A percentile compares a stretch with the other conserved stretches of the same genome.
Conservation (phyloP, 2,113 vertebrate species). For the Nycticebus coucang region DNA sequence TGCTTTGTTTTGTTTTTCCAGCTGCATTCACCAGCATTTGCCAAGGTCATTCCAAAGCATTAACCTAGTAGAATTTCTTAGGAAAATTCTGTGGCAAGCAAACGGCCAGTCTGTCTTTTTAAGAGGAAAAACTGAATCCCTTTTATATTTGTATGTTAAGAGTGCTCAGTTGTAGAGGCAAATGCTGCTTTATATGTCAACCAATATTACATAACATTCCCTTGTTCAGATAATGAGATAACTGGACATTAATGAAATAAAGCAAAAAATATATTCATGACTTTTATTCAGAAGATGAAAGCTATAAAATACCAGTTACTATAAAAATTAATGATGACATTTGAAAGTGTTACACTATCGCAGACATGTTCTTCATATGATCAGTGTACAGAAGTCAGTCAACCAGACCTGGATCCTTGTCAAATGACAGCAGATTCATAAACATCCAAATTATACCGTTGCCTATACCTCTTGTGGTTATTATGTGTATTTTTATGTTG, state of each 20-base stretch:
- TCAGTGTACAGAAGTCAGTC: not conserved
- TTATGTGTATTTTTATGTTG: not conserved
- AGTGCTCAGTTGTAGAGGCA: not conserved
- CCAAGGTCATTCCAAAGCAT: conserved; percentile 28
- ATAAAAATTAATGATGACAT: not conserved
- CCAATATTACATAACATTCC: not conserved
- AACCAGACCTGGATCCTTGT: not conserved
- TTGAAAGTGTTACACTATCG: not conserved
- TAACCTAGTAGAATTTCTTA: conserved; percentile 36
- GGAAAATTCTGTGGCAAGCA: conserved; percentile 10
- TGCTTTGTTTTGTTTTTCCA: conserved; percentile 12
- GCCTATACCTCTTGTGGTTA: not conserved
- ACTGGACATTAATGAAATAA: not conserved
- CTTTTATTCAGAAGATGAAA: conserved; percentile 53
- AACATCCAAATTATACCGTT: not conserved
- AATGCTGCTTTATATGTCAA: not conserved
- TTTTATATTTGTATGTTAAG: not conserved
- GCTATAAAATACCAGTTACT: not conserved
- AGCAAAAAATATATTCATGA: not conserved
- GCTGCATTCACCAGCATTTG: not conserved
- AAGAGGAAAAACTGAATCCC: not conserved
- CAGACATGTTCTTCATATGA: not conserved
- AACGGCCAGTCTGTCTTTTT: not conserved
- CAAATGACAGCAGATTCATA: not conserved
- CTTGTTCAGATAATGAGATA: conserved; percentile 29